These are phyloP conservation scores for Stenotaenia linearis DNA, from an alignment of 2,888 invertebrate species.

Conservation along the genomic window DNA sequence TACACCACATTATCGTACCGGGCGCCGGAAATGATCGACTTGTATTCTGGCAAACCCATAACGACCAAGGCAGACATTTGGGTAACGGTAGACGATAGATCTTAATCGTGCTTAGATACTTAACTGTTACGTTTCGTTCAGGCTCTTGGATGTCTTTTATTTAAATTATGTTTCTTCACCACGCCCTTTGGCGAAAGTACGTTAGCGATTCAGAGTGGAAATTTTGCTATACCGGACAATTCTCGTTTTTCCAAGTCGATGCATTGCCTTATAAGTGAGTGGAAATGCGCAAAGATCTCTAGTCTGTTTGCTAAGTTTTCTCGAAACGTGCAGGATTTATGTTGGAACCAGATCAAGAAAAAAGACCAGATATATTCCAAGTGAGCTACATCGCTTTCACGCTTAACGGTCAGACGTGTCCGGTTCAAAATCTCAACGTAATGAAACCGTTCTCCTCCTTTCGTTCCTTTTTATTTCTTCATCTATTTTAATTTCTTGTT, in stretches of 20 bases:
- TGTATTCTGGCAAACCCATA: slow-evolving; percentile 74
- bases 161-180: slow-evolving; percentile 81
- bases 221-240: slow-evolving; percentile 75
- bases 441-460: too few relatives aligned
- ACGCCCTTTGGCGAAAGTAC: slow-evolving; percentile 87
- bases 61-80: slow-evolving; percentile 84
- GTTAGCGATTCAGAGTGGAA: slow-evolving; percentile 84
- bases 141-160: slow-evolving; percentile 81
- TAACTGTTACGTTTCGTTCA: too few relatives aligned
- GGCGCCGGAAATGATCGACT: slow-evolving; percentile 87
- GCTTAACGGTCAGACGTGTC: slow-evolving; percentile 64
- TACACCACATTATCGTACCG: slow-evolving; percentile 87
- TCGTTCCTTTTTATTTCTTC: not conserved
- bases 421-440: slow-evolving; percentile 68
- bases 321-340: slow-evolving; percentile 71
- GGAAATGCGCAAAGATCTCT: too few relatives aligned
- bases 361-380: slow-evolving; percentile 81
- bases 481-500: slow-evolving; percentile 13
- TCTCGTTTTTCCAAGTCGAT: slow-evolving; percentile 66
- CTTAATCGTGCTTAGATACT: too few relatives aligned
- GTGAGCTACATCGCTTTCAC: slow-evolving; percentile 68
- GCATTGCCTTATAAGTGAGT: slow-evolving; percentile 66
- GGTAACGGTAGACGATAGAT: slow-evolving; percentile 61
- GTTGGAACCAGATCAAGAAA: slow-evolving; percentile 74
- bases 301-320: too few relatives aligned